Evolutionary conservation across 2,888 invertebrate genomes (phyloP).

Genomic region (Atrina japonica): DNA sequence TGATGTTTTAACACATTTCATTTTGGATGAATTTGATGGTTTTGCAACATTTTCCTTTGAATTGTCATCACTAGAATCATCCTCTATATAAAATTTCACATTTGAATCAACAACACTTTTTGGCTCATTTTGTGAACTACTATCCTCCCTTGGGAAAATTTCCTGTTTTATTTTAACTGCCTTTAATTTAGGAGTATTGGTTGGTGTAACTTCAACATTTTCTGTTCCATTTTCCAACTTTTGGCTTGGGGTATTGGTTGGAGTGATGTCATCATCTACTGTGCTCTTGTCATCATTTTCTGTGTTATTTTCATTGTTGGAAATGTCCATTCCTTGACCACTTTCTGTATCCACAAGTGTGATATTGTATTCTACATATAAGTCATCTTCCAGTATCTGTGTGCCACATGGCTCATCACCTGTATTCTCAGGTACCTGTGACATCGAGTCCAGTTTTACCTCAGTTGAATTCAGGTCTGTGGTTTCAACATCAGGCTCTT

Average conservation of each 20-base stretch:
- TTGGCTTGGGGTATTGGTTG: slow-evolving; percentile 24
- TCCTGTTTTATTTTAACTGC: slow-evolving; percentile 41
- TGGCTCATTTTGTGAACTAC: slow-evolving; percentile 3
- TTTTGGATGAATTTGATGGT: neutral
- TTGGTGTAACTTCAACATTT: neutral
- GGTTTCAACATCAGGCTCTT: too few species aligned
- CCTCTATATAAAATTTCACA: slow-evolving; percentile 20
- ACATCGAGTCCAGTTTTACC: too few species aligned
- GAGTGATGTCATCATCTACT: slow-evolving; percentile 19
- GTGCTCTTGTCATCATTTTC: too few species aligned
- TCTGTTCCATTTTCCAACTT: neutral
- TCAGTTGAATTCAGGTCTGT: too few species aligned
- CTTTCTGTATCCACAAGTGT: too few species aligned
- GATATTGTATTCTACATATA: too few species aligned
- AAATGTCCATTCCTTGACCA: too few species aligned
- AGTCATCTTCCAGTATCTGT: too few species aligned
- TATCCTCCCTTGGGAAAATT: slow-evolving; percentile 37
- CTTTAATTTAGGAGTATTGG: slow-evolving; percentile 22
- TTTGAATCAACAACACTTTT: neutral
- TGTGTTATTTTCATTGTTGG: too few species aligned
- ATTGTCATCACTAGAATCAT: slow-evolving; percentile 13
- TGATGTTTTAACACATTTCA: too few species aligned
- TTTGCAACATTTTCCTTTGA: neutral
- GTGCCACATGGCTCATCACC: too few species aligned
- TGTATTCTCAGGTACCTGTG: too few species aligned